Percentiles rank a stretch among this genome's conserved stretches.
These are phyloP conservation scores for Harpalus rubripes DNA, from an alignment of 2,888 invertebrate species.

Conservation along the genomic window DNA sequence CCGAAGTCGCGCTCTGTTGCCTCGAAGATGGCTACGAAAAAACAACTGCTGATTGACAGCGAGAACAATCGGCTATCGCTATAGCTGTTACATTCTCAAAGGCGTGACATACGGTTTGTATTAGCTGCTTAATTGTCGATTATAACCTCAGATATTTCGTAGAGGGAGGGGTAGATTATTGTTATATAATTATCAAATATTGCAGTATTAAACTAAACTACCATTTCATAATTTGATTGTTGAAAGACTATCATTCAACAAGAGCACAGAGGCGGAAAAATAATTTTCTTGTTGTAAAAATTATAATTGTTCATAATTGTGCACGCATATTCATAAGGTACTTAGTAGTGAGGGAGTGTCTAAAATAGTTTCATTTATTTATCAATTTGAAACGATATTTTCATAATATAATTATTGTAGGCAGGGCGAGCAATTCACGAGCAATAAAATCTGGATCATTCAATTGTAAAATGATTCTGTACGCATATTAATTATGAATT, in stretches of 20 bases:
- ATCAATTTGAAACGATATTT: constrained; percentile 4
- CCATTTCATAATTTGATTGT: constrained; percentile 22
- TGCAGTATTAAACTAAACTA: constrained; percentile 14
- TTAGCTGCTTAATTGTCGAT: constrained; percentile 51
- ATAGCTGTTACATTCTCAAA: constrained; percentile 14
- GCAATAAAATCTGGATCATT: neutral
- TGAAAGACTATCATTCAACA: constrained; percentile 11
- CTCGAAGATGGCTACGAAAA: constrained; percentile 2
- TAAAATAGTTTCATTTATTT: constrained; percentile 14
- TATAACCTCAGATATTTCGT: constrained; percentile 15
- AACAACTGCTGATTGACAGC: constrained; percentile 41
- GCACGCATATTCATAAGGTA: neutral
- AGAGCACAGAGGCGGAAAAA: constrained; percentile 5
- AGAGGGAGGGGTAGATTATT: constrained; percentile 14
- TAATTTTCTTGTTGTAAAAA: constrained; percentile 6
- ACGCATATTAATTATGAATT: neutral
- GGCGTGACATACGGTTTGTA: constrained; percentile 38
- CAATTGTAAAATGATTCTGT: neutral
- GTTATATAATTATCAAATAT: constrained; percentile 42
- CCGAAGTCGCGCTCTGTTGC: constrained; percentile 45
- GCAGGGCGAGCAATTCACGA: neutral
- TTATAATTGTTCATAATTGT: constrained; percentile 4
- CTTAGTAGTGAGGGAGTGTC: neutral
- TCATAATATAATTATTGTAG: neutral
- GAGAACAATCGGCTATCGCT: constrained; percentile 54